Percentiles rank a stretch among this genome's conserved stretches.
Conservation (phyloP, 2,113 vertebrate species). For the Ochotona curzoniae region DNA sequence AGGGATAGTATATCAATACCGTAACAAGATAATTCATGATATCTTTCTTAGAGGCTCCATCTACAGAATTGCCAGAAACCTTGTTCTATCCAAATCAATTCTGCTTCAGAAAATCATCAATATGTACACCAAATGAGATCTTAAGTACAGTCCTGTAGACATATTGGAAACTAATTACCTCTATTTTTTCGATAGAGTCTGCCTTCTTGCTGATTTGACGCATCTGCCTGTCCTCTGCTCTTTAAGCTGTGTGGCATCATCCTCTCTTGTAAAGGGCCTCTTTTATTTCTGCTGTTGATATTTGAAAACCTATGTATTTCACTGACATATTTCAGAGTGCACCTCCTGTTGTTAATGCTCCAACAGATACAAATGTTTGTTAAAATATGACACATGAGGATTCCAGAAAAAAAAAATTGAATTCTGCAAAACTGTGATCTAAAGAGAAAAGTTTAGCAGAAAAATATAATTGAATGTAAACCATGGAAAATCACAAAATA, state of each 20-base stretch:
- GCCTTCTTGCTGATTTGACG: background rate
- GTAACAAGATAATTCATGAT: background rate
- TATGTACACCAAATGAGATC: background rate
- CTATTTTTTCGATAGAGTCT: background rate
- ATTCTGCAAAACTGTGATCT: background rate
- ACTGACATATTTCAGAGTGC: background rate
- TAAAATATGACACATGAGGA: background rate
- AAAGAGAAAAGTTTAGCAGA: background rate
- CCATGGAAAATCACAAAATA: background rate
- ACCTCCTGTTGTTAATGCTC: background rate
- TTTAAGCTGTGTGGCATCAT: background rate
- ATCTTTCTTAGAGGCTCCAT: background rate
- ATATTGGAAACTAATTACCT: too few relatives aligned
- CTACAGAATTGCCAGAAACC: background rate
- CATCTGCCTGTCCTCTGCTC: background rate
- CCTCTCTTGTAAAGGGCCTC: accelerated
- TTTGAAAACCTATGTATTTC: background rate
- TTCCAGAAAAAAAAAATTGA: background rate
- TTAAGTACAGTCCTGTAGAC: background rate
- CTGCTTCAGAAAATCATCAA: background rate
- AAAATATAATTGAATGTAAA: background rate
- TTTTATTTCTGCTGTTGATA: background rate
- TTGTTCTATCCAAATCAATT: background rate
- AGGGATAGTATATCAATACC: background rate
- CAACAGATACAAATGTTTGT: background rate